Evolutionary conservation across 2,888 invertebrate genomes (phyloP).

Genomic region (Platypus cylindrus): DNA sequence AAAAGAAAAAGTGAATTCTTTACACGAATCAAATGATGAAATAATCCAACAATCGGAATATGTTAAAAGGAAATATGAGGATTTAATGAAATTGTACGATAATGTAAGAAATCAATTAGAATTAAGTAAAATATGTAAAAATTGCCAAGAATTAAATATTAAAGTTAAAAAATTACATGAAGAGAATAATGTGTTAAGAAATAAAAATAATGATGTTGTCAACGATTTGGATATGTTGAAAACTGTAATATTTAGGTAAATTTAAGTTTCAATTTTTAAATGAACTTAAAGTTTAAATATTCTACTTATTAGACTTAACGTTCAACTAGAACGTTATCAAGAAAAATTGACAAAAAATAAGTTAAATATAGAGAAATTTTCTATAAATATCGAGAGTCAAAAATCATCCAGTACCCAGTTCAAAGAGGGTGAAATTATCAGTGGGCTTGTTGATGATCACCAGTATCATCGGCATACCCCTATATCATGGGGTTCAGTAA

Average conservation of each 20-base stretch:
- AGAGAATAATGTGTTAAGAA: constrained; percentile 39
- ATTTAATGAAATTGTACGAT: constrained; percentile 40
- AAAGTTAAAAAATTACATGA: constrained; percentile 38
- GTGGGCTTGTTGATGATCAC: constrained; percentile 27
- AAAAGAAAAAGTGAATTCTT: constrained; percentile 45
- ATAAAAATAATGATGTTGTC: constrained; percentile 44
- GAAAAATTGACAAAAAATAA: constrained; percentile 45
- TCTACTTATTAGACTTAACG: constrained; percentile 46
- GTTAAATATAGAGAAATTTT: constrained; percentile 18
- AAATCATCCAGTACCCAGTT: constrained; percentile 10
- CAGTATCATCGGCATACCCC: constrained; percentile 34
- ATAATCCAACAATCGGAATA: constrained; percentile 49
- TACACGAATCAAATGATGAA: constrained; percentile 48
- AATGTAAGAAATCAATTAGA: constrained; percentile 40
- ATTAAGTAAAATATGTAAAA: constrained; percentile 34
- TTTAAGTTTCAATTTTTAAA: too few relatives aligned
- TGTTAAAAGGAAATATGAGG: constrained; percentile 39
- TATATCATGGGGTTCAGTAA: constrained; percentile 42
- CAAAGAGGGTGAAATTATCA: constrained; percentile 12
- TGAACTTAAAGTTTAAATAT: too few relatives aligned
- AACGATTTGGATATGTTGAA: constrained; percentile 64
- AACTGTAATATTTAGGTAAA: constrained; percentile 62
- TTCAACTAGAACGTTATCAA: constrained; percentile 66
- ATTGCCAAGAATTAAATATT: constrained; percentile 35
- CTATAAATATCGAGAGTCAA: constrained; percentile 9